Conservation (phyloP, 2,797 vertebrate genomes). For the Chaenodraco wilsoni region DNA sequence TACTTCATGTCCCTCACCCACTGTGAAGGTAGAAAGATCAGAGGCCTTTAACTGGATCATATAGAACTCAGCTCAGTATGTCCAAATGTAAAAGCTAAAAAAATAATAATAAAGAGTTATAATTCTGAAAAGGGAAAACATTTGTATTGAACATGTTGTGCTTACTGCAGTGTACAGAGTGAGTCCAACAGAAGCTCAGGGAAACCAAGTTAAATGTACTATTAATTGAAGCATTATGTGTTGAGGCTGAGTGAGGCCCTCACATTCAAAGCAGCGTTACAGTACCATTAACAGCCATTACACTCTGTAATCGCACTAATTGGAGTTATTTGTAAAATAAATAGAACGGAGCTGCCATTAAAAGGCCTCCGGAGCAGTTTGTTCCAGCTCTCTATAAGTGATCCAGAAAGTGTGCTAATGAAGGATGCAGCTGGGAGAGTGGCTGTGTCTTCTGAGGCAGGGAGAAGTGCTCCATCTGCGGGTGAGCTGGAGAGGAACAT, state of each 20-base stretch:
- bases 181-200: slow-evolving; percentile 49
- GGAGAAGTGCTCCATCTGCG: slow-evolving; percentile 51
- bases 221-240: slow-evolving; percentile 51
- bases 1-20: no score
- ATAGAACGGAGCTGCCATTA: slow-evolving; percentile 64
- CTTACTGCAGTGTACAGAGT: no score
- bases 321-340: slow-evolving; percentile 77
- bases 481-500: slow-evolving; percentile 66
- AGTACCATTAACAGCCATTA: slow-evolving; percentile 66
- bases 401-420: slow-evolving; percentile 75
- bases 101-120: no score
- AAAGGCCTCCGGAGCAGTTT: slow-evolving; percentile 60
- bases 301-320: slow-evolving; percentile 67
- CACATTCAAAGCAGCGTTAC: slow-evolving; percentile 40
- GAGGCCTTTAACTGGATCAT: no score
- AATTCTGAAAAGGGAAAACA: no score
- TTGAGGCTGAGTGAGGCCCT: slow-evolving; percentile 22
- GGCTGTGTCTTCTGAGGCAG: slow-evolving; percentile 52
- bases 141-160: no score
- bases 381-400: slow-evolving; percentile 68
- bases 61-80: no score
- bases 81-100: no score
- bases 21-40: no score
- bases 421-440: slow-evolving; percentile 72
- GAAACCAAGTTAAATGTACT: slow-evolving; percentile 16